Base-by-base conservation (phyloP, 2,113 vertebrate genomes). In the Formicarius rufipectus region DNA sequence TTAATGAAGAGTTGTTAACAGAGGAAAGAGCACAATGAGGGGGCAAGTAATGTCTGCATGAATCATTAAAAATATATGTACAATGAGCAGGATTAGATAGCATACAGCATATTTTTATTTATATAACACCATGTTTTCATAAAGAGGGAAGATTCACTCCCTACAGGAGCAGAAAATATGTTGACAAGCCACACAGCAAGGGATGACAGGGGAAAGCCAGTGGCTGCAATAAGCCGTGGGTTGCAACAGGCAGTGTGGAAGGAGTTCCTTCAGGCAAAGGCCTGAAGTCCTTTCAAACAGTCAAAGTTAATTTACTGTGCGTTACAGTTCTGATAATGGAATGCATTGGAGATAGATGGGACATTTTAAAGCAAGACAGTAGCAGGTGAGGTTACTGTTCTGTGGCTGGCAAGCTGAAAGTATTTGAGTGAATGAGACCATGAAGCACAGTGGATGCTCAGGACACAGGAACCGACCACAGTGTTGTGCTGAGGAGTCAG, bases 1-100 rank as follows among this genome's bases (percentile, higher is more conserved):
- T 93, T 95, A 96, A 94, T 77, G 80, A 94, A 90, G 62, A 95
- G 84, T 21, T 95, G 73, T 78, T 96, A 91, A 95, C 59, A 95
- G 92, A 91, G 86, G 78, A 83, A 96, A 87, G 37, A 73, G 35
- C 47, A 45, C 66, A 95, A 94, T 18, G 62, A 74, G 67, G 58
- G 75, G 42, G 67, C 55, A 82, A 80, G 35, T n/a, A 39, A 37
- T n/a, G 42, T 60, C 79, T 87, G 84, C 72, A 42, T 25, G 63
- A 74, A 69, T 86, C 56, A 85, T 90, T 87, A 83, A 91, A 93
- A 92, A 92, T 89, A 92, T 35, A 76, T 52, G 27, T 60, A 37
- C 37, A 71, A 44, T 0, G n/a, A 90, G 56, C 39, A 84, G 55
- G 35, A 86, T 88, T 86, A 80, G 67, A 47, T 62, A 79, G 63